A percentile compares a stretch with the other conserved stretches of the same genome.
Conservation (phyloP, 2,888 invertebrate genomes). For the Mayetiola destructor region DNA sequence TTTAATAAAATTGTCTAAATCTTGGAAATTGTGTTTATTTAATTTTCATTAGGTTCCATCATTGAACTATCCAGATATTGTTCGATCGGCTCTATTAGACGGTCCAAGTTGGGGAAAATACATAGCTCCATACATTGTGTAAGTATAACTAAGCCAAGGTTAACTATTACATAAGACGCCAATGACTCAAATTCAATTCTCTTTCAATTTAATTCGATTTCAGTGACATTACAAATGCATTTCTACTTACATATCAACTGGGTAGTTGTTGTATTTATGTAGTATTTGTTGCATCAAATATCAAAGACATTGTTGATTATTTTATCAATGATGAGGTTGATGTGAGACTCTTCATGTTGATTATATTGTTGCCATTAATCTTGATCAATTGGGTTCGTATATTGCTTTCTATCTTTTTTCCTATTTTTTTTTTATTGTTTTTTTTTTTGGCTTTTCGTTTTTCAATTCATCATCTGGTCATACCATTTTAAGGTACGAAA, state of each 20-base stretch:
- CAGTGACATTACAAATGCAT: constrained; percentile 26
- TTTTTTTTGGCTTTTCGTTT: not conserved
- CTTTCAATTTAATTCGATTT: not conserved
- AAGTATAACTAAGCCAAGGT: constrained; percentile 19
- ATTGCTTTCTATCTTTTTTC: not conserved
- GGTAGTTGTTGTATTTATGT: constrained; percentile 83
- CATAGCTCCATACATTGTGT: constrained; percentile 43
- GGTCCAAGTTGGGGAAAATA: constrained; percentile 53
- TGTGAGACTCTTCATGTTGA: constrained; percentile 53
- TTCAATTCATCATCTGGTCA: too few relatives aligned
- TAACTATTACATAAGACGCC: not conserved
- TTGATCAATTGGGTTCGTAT: constrained; percentile 53
- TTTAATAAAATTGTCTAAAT: not conserved
- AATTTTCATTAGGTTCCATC: constrained; percentile 44
- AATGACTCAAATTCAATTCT: not conserved
- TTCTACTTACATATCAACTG: constrained; percentile 75
- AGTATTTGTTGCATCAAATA: constrained; percentile 79
- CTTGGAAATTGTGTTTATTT: not conserved
- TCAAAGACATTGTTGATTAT: constrained; percentile 48
- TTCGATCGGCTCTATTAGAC: constrained; percentile 57
- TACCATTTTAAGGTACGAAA: constrained; percentile 51
- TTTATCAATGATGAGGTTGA: constrained; percentile 38
- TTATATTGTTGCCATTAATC: constrained; percentile 57
- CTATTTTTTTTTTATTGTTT: not conserved
- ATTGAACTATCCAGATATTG: constrained; percentile 71